These are phyloP conservation scores for Laupala kohalensis DNA, from an alignment of 1,140 invertebrate genomes.

Conservation along the genomic window DNA sequence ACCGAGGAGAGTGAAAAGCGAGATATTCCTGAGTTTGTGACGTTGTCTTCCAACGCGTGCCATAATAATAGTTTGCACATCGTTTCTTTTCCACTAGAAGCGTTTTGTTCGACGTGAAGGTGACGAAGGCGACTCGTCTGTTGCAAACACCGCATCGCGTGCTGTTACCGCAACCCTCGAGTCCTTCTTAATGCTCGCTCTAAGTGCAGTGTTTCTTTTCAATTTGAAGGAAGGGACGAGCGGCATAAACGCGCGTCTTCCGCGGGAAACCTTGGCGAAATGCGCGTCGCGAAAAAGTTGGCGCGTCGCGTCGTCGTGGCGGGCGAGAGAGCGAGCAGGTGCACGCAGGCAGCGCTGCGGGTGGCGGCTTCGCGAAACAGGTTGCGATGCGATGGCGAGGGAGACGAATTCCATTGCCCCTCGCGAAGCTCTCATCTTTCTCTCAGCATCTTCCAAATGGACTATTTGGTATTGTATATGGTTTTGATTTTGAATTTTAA, in stretches of 20 bases:
- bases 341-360: background rate
- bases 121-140: background rate
- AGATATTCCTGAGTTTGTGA: no score
- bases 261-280: background rate
- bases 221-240: background rate
- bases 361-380: background rate
- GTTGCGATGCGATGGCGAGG: background rate
- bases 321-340: background rate
- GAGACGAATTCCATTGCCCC: no score
- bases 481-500: no score
- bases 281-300: background rate
- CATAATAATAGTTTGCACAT: no score
- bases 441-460: no score
- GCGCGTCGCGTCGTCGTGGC: background rate
- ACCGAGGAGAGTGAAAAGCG: no score
- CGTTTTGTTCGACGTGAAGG: no score
- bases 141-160: background rate
- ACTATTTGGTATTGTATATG: no score
- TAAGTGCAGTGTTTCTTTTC: background rate
- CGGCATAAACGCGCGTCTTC: background rate
- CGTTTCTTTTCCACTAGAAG: no score
- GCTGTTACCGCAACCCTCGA: background rate
- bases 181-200: background rate
- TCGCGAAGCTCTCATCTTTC: no score
- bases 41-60: no score